Evolutionary conservation across 2,113 vertebrate genomes (phyloP).

Genomic region (Amphiprion ocellaris): DNA sequence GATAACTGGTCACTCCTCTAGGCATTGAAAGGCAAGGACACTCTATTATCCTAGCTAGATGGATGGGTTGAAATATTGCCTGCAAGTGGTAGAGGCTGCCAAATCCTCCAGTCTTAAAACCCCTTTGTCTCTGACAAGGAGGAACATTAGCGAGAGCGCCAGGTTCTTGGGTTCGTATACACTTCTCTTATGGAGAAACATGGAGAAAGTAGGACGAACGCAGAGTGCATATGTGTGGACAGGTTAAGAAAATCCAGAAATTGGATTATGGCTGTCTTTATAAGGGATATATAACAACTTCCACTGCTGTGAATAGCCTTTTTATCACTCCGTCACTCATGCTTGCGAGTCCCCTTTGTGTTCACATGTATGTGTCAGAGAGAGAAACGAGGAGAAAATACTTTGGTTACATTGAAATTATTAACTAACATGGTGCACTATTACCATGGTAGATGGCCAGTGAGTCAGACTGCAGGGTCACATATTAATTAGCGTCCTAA

Average conservation of each 20-base stretch:
- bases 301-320: neutral
- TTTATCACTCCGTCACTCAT: neutral
- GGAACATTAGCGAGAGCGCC: conserved; percentile 78
- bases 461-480: conserved; percentile 53
- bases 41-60: conserved; percentile 86
- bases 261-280: too few relatives aligned
- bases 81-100: conserved; percentile 83
- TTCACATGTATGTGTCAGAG: neutral
- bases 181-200: conserved; percentile 57
- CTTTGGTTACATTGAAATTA: conserved; percentile 37
- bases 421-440: conserved; percentile 42
- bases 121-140: conserved; percentile 83
- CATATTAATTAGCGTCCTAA: conserved; percentile 65
- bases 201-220: conserved; percentile 7
- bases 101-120: conserved; percentile 84
- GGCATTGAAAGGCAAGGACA: conserved; percentile 84
- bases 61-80: conserved; percentile 85
- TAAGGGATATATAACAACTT: too few relatives aligned
- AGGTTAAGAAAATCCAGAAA: neutral
- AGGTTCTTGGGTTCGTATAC: conserved; percentile 68
- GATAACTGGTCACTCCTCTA: conserved; percentile 86
- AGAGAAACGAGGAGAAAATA: neutral
- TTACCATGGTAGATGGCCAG: conserved; percentile 36
- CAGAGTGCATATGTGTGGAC: conserved; percentile 5
- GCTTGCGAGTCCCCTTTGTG: neutral